Base-by-base conservation (phyloP, 1,140 invertebrate species). In the Drosophila triauraria region DNA sequence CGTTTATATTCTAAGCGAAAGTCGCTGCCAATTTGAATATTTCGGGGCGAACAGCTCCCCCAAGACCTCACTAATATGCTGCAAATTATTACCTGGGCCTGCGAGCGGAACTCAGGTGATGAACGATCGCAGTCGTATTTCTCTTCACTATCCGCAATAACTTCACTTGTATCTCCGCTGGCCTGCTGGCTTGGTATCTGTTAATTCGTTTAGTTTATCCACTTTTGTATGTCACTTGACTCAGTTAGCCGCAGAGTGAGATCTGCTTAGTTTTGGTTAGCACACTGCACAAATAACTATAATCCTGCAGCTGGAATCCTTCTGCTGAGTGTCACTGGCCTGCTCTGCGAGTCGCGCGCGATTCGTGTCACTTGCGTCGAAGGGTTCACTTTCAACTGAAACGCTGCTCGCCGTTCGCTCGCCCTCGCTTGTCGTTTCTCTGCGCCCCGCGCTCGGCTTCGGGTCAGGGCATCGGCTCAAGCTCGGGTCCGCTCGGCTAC, bases 301-400 rank as follows among this genome's bases (percentile, higher is more conserved):
- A 60, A 68, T 48, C 25, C 17, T 60, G 54, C 56, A 47, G 56
- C 47, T 32, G 48, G 43, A 60, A 56, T 61, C 50, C 43, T 17
- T 61, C 30, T 40, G 44, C 53, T 63, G 48, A 47, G 17, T 53
- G 32, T 50, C 20, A 32, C 51, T 48, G 44, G n/a, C 10, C 15
- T 25, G 42, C 43, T 48, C 15, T 46, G 61, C 69, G 79, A 51
- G 62, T 76, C 86, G 85, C 91, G 91, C 87, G 88, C 71, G 78
- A 69, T 57, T 82, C 91, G 81, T 91, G 91, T 91, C 91, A 85
- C 82, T 75, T 78, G 76, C 77, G 78, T 86, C 82, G 78, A 80
- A 91, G 78, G 80, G 91, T 92, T 88, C 82, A 92, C 91, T 92
- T 92, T 91, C 88, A 87, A 92, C 91, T 92, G 44, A 91, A 92